Conservation (phyloP, 2,797 vertebrate species). For the Protonibea diacanthus region DNA sequence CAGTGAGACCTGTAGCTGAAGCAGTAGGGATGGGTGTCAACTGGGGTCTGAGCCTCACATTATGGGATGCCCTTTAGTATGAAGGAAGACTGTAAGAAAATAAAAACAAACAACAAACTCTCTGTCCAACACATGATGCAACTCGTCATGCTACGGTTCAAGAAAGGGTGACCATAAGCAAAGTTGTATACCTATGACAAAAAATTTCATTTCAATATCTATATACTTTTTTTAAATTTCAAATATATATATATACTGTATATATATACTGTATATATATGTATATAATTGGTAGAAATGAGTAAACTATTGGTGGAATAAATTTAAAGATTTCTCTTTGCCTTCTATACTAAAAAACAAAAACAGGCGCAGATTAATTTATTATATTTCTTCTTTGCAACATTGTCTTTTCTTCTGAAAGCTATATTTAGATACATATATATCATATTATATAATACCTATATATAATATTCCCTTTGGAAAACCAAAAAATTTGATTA, state of each 20-base stretch:
- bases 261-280: constrained; percentile 77
- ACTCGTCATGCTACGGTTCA: constrained; percentile 84
- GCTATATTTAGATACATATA: constrained; percentile 87
- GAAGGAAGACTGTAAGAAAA: constrained; percentile 81
- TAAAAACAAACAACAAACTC: constrained; percentile 74
- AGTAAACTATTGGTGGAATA: constrained; percentile 86
- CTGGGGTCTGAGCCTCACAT: constrained; percentile 80
- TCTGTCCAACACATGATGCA: constrained; percentile 79
- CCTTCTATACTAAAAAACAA: constrained; percentile 83
- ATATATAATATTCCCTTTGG: constrained; percentile 86
- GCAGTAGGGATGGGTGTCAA: constrained; percentile 73
- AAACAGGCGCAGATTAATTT: constrained; percentile 81
- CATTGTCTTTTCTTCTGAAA: constrained; percentile 84
- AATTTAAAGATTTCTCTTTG: constrained; percentile 79
- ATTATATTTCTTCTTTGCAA: constrained; percentile 80
- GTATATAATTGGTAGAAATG: constrained; percentile 87
- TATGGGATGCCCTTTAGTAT: constrained; percentile 84
- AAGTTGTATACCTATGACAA: constrained; percentile 75
- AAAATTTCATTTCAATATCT: constrained; percentile 74
- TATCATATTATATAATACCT: constrained; percentile 81
- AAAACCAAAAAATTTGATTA: constrained; percentile 86
- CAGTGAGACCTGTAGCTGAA: constrained; percentile 49
- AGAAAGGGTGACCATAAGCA: constrained; percentile 82
- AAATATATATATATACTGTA: constrained; percentile 75
- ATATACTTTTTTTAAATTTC: constrained; percentile 72